Evolutionary conservation across 2,113 vertebrate species (phyloP), one percentile per base, ranked within the genome.

Genomic region (Colossoma macropomum): DNA sequence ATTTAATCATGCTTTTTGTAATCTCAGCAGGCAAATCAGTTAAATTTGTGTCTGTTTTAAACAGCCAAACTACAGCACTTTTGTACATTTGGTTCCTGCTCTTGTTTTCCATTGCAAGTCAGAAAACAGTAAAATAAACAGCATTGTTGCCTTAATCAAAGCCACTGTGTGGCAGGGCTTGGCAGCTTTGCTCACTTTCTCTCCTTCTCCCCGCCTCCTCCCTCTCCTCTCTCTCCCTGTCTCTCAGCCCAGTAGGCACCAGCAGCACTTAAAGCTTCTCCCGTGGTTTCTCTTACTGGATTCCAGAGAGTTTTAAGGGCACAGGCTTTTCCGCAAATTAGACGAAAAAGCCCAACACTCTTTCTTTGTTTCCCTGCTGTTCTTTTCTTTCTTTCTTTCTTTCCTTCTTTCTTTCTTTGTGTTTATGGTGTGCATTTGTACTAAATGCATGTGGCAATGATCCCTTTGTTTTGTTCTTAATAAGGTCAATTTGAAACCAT

Each of bases 141-240:
- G 88, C 87, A 87, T 89, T 91, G 89, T 92, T 90, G 83, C 87
- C 85, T 85, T 92, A 92, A 92, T 93, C 84, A 90, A 90, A 93
- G 90, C 87, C 89, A 89, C 77, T 89, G 88, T 87, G 80, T 82
- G 83, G 80, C 84, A 84, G 68, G 77, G 86, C 80, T 63, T 86
- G 76, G 84, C 79, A 78, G 34, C 25, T 16, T 38, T 13, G 4
- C 62, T 45, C 60, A 32, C 27, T 74, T 27, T 72, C 19, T 80
- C 54, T 72, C 25, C 72, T 38, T 72, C 80, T 62, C 77, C 59
- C 50, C 59, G 50, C 27, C 45, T 48, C 12, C 54, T 48, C 56
- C 50, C 11, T 63, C 10, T 50, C 23, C 38, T 4, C 34, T 41
- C 60, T 28, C 78, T 88, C 84, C 75, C 80, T 78, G 86, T 77